phyloP scores from a whole-genome alignment of 2,797 vertebrate species.

The Meda fulgida region DNA sequence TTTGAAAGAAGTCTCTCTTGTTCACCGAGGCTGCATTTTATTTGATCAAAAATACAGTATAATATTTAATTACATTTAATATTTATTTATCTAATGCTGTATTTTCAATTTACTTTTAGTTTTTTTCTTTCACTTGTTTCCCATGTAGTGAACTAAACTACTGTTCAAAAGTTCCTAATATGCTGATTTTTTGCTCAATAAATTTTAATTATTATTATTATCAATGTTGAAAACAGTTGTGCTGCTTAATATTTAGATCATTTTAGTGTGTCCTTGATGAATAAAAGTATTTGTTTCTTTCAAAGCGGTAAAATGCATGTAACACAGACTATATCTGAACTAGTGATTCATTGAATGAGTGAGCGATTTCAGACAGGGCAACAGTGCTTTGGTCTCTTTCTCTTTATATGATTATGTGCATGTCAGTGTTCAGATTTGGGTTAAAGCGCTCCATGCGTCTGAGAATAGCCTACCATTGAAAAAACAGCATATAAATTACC shows the following conservation, averaged over 20 bases:
- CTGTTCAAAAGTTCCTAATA: background rate
- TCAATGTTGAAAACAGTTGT: background rate
- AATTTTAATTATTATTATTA: too few species aligned
- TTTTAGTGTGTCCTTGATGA: background rate
- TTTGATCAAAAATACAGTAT: too few species aligned
- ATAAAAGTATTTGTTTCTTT: background rate
- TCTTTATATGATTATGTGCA: background rate
- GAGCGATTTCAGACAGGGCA: background rate
- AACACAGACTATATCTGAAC: background rate
- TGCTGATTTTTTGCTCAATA: too few species aligned
- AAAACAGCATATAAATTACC: slow-evolving; percentile 28
- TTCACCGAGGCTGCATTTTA: too few species aligned
- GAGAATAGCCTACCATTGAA: slow-evolving; percentile 10
- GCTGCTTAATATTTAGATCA: background rate
- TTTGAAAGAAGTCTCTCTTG: too few species aligned
- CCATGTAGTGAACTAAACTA: background rate
- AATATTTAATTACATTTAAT: too few species aligned
- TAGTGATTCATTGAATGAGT: background rate
- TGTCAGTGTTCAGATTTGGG: background rate
- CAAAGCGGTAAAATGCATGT: background rate
- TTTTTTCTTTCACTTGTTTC: background rate
- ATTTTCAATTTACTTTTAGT: background rate
- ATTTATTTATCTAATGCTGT: background rate
- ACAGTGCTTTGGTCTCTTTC: background rate
- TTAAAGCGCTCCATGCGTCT: background rate